These are phyloP conservation scores for Phymanthus crucifer DNA, from an alignment of 92 coral and sea anemone species.

Conservation along the genomic window DNA sequence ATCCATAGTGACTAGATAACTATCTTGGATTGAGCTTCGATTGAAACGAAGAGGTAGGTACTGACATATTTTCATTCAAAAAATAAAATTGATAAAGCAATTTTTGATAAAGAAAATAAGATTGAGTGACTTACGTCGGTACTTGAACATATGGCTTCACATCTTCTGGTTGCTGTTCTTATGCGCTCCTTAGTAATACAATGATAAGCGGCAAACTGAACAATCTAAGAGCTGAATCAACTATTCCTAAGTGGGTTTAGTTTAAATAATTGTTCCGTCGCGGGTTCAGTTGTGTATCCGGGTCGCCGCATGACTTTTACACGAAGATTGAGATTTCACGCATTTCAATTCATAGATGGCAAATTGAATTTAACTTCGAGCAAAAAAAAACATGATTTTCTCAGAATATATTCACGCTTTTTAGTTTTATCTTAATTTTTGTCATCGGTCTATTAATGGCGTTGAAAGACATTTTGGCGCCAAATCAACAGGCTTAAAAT, in stretches of 20 bases:
- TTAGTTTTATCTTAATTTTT: neutral
- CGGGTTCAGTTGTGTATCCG: neutral
- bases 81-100: neutral
- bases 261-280: neutral
- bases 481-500: neutral
- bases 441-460: constrained; percentile 14
- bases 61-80: too few relatives aligned
- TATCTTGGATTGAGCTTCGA: neutral
- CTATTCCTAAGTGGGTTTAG: neutral
- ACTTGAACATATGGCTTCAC: neutral
- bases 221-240: neutral
- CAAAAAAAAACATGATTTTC: neutral
- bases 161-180: neutral
- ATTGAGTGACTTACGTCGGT: neutral
- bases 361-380: neutral
- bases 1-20: neutral
- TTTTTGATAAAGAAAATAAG: neutral
- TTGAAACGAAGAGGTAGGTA: neutral
- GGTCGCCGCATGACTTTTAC: neutral
- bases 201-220: neutral
- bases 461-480: constrained; percentile 11
- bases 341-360: neutral
- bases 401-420: neutral
- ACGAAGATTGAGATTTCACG: neutral
- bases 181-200: neutral